A percentile compares a stretch with the other conserved stretches of the same genome.
These are phyloP conservation scores for Rhodophaea formosa DNA, from an alignment of 2,888 invertebrate genomes.

Conservation along the genomic window DNA sequence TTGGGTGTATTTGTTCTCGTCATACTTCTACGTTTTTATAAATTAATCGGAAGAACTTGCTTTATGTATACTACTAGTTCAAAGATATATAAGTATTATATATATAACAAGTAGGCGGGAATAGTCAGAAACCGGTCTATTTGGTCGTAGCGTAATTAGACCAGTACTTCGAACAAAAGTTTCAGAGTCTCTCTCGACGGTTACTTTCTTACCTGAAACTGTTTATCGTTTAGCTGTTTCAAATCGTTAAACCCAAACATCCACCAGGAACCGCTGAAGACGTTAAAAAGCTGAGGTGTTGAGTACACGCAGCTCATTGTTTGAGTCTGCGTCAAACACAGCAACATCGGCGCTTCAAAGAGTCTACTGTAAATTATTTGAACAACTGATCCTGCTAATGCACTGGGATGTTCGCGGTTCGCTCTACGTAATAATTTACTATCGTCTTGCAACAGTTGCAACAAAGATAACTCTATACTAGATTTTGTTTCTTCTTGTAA, in stretches of 20 bases:
- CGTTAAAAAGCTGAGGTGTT: slow-evolving; percentile 69
- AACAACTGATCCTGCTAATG: slow-evolving; percentile 66
- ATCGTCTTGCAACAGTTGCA: background rate
- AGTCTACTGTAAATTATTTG: slow-evolving; percentile 46
- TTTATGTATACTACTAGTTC: too few relatives aligned
- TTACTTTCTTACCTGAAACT: slow-evolving; percentile 39
- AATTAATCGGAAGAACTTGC: too few relatives aligned
- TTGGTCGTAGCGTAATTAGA: too few relatives aligned
- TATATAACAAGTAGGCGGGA: too few relatives aligned
- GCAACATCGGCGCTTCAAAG: slow-evolving; percentile 64
- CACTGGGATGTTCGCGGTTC: slow-evolving; percentile 50
- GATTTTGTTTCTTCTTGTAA: too few relatives aligned
- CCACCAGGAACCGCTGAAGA: slow-evolving; percentile 55
- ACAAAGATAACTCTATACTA: too few relatives aligned
- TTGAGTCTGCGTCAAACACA: slow-evolving; percentile 63
- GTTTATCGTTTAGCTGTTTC: slow-evolving; percentile 48
- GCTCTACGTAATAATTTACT: slow-evolving; percentile 26
- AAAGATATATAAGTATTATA: too few relatives aligned
- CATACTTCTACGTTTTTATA: too few relatives aligned
- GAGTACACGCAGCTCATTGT: slow-evolving; percentile 65
- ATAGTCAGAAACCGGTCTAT: too few relatives aligned
- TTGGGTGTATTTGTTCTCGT: too few relatives aligned
- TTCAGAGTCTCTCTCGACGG: slow-evolving; percentile 23
- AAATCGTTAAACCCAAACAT: slow-evolving; percentile 54
- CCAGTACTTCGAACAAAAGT: background rate